Conservation (phyloP, 2,888 invertebrate genomes). For the Exocentrus adspersus region DNA sequence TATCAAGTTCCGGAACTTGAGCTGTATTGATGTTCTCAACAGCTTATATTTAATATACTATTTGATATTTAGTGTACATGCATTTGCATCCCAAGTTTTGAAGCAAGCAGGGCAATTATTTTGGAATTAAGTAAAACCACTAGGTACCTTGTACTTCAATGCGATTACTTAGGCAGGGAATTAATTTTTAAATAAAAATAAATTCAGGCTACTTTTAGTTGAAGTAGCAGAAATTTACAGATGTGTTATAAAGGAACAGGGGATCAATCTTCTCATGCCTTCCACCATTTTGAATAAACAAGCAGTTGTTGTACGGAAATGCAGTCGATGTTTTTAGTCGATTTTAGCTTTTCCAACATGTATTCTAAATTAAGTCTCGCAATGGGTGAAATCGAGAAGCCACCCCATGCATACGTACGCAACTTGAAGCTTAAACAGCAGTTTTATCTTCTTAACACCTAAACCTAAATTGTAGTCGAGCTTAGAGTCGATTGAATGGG, state of each 20-base stretch:
- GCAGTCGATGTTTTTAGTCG: background rate
- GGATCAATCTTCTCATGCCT: too few species aligned
- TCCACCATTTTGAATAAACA: too few species aligned
- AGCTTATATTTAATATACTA: constrained; percentile 34
- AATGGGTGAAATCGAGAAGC: constrained; percentile 28
- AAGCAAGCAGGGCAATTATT: too few species aligned
- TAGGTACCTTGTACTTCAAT: too few species aligned
- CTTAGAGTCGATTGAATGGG: constrained; percentile 59
- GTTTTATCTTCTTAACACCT: constrained; percentile 56
- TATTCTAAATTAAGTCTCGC: constrained; percentile 45
- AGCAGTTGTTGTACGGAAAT: too few species aligned
- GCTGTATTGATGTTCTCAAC: constrained; percentile 34
- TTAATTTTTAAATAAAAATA: too few species aligned
- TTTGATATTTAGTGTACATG: constrained; percentile 5
- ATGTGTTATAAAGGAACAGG: too few species aligned
- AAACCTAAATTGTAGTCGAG: constrained; percentile 55
- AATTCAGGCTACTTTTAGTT: too few species aligned
- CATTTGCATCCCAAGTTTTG: constrained; percentile 6
- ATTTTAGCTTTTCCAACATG: constrained; percentile 28
- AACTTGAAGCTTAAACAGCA: constrained; percentile 50
- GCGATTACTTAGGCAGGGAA: too few species aligned
- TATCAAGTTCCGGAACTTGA: constrained; percentile 32
- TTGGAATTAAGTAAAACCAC: too few species aligned
- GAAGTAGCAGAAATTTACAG: too few species aligned
- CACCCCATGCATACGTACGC: constrained; percentile 44